These are phyloP conservation scores for Lysandra bellargus DNA, from an alignment of 2,888 invertebrate species.

Conservation along the genomic window DNA sequence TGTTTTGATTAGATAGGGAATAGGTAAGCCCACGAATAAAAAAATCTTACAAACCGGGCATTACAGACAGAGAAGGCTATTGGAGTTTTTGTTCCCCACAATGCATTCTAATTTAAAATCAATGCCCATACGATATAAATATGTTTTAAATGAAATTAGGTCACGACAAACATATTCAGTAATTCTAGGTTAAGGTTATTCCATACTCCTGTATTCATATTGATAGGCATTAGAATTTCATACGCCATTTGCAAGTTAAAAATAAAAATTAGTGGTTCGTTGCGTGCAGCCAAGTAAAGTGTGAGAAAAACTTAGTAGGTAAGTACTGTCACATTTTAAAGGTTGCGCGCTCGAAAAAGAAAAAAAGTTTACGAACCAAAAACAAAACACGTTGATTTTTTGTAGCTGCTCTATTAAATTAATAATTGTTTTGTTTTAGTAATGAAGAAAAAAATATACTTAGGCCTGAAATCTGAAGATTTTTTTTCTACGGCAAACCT, in stretches of 20 bases:
- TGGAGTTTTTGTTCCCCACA: not conserved
- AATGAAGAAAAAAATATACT: too few relatives aligned
- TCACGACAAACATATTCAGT: conserved; percentile 22
- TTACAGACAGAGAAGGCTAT: not conserved
- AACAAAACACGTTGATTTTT: too few relatives aligned
- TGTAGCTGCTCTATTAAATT: too few relatives aligned
- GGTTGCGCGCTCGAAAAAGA: not conserved
- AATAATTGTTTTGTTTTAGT: too few relatives aligned
- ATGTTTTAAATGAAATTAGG: conserved; percentile 28
- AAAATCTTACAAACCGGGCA: not conserved
- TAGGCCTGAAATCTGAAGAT: not conserved
- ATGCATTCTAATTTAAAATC: conserved; percentile 14
- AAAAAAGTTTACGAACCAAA: too few relatives aligned
- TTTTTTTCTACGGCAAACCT: not conserved
- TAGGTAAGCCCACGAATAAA: not conserved
- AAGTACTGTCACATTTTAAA: not conserved
- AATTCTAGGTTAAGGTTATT: conserved; percentile 23
- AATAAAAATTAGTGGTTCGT: not conserved
- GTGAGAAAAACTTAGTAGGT: not conserved
- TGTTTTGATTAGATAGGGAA: not conserved
- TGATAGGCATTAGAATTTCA: conserved; percentile 22
- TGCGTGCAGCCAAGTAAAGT: not conserved
- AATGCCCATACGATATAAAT: conserved; percentile 24
- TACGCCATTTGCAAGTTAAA: conserved; percentile 20
- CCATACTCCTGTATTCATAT: conserved; percentile 27